Base-by-base conservation (phyloP, 2,113 vertebrate species). In the Odontophorus gujanensis region DNA sequence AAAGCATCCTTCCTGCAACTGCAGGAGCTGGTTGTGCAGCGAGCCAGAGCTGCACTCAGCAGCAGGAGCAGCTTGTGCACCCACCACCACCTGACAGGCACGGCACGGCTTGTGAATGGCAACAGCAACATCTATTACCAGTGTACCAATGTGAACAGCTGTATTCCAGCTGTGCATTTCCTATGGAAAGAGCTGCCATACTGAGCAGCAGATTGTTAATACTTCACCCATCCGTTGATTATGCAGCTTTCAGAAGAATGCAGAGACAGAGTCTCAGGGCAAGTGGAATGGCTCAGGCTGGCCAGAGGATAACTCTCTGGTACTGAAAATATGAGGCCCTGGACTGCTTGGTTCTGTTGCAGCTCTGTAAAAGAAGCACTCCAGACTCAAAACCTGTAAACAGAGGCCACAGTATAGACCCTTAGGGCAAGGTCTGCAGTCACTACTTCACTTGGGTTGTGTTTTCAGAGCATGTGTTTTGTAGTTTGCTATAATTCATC, bases 161-260 rank as follows among this genome's bases (percentile, higher is more conserved):
- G 65, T 81, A 59, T 3, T 81, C 69, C 86, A 90, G 66, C 95
- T 92, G 72, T 32, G 65, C 21, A 38, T 83, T 13, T 47, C 32
- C 32, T 61, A 48, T 13, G 47, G 69, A 40, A 81, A 75, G 40
- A 78, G 42, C 38, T 87, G 79, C 72, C 42, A 4, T 38, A 25
- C 11, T 36, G 36, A 48, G 24, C 83, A 76, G 53, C 13, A 55
- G 43, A 30, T 77, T 74, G 32, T n/a, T 63, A 47, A 24, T 36
- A 67, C 74, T 87, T 81, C 36, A 47, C 79, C 65, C 28, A n/a
- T 19, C 66, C 0, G 0, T 19, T 7, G 2, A 40, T n/a, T n/a
- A n/a, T 9, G 36, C 42, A 72, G 68, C 59, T 74, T 82, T 78
- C n/a, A 40, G 87, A 50, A 50, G 26, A 82, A 89, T 5, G 25